phyloP scores from a whole-genome alignment of 2,797 vertebrate genomes.

The Chloroceryle inda region DNA sequence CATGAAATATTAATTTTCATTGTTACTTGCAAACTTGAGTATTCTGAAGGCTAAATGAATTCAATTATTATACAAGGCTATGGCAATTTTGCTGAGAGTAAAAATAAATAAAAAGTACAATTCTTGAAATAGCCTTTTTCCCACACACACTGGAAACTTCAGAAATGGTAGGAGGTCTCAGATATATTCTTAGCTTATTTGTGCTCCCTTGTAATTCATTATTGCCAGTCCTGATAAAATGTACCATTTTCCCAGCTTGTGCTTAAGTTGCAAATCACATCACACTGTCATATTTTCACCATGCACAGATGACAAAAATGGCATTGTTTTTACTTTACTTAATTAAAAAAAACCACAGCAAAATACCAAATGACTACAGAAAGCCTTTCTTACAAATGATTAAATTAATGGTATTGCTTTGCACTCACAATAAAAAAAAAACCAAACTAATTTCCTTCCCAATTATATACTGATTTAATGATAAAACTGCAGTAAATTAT shows the following conservation, averaged over 20 bases:
- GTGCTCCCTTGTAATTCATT: conserved; percentile 57
- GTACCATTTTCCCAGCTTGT: not conserved
- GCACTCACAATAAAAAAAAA: conserved; percentile 29
- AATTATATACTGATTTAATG: conserved; percentile 82
- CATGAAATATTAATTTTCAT: conserved; percentile 77
- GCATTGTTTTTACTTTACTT: conserved; percentile 71
- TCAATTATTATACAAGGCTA: conserved; percentile 66
- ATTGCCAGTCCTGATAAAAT: conserved; percentile 34
- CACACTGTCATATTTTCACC: conserved; percentile 51
- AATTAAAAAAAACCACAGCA: conserved; percentile 58
- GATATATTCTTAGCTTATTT: conserved; percentile 63
- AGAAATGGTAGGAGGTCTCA: conserved; percentile 70
- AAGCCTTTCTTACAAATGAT: conserved; percentile 64
- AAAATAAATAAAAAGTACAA: conserved; percentile 4
- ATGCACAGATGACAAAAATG: conserved; percentile 64
- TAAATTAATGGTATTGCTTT: conserved; percentile 61
- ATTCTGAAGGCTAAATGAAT: conserved; percentile 74
- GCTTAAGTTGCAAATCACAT: conserved; percentile 65
- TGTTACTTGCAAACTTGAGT: conserved; percentile 74
- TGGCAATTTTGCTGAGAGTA: conserved; percentile 10
- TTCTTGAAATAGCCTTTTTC: conserved; percentile 47
- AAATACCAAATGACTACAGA: conserved; percentile 50
- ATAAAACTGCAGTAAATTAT: conserved; percentile 82
- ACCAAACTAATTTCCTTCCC: conserved; percentile 69
- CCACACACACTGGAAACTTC: conserved; percentile 2